Percentiles rank a stretch among this genome's conserved stretches.
Conservation (phyloP, 1,140 invertebrate genomes). For the Planococcus citri region DNA sequence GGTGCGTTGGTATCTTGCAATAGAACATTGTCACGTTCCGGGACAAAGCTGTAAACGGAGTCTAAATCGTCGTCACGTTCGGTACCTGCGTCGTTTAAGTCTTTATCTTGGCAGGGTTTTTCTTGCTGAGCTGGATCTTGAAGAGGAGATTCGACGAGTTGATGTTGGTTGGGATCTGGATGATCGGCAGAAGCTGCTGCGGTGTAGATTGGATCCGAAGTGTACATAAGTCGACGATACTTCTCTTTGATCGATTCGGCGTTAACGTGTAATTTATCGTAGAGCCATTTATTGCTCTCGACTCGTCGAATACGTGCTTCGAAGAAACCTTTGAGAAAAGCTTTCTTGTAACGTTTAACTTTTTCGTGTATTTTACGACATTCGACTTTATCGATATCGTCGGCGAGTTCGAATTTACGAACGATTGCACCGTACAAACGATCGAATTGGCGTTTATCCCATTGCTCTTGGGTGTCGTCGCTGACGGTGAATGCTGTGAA, state of each 20-base stretch:
- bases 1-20: neutral
- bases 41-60: neutral
- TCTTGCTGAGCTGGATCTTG: neutral
- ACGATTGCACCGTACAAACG: neutral
- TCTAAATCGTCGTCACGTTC: neutral
- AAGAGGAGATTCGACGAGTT: neutral
- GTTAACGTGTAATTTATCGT: neutral
- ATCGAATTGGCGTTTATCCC: constrained; percentile 4
- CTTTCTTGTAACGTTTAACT: constrained; percentile 6
- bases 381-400: neutral
- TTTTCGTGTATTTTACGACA: neutral
- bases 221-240: neutral
- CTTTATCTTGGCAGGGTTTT: neutral
- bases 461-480: neutral
- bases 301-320: neutral
- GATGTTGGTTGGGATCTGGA: neutral
- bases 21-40: constrained; percentile 5
- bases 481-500: neutral
- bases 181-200: too few species aligned
- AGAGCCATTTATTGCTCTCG: constrained; percentile 4
- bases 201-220: neutral
- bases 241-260: constrained; percentile 1
- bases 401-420: neutral
- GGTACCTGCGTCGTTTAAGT: neutral
- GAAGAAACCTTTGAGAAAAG: constrained; percentile 4